These are phyloP conservation scores for Talpa occidentalis DNA, from an alignment of 2,113 vertebrate species.

Conservation along the genomic window DNA sequence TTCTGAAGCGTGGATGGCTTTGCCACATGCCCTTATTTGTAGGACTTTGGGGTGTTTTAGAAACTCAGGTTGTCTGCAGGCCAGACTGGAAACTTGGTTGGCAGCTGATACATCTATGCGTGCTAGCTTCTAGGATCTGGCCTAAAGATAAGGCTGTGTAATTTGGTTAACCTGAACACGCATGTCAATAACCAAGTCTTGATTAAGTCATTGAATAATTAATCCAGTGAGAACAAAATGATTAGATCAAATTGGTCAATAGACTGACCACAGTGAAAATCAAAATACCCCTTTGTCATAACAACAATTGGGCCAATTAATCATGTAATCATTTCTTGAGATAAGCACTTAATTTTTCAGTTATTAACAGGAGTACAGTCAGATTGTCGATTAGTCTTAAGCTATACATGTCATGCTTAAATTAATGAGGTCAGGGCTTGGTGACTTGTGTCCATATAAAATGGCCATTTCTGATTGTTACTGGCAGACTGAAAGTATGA, in stretches of 20 bases:
- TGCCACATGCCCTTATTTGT: background rate
- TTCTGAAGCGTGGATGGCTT: background rate
- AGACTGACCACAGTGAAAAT: conserved; percentile 35
- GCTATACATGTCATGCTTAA: background rate
- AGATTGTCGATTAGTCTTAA: conserved; percentile 14
- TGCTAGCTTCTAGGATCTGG: background rate
- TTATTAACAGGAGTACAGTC: conserved; percentile 32
- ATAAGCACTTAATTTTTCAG: conserved; percentile 60
- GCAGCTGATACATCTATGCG: background rate
- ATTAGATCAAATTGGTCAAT: conserved; percentile 18
- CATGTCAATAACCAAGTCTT: conserved; percentile 42
- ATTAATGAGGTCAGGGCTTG: background rate
- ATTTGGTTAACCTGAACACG: conserved; percentile 12
- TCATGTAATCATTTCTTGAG: conserved; percentile 55
- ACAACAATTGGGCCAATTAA: conserved; percentile 29
- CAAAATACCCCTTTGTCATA: conserved; percentile 44
- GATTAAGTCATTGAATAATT: conserved; percentile 58
- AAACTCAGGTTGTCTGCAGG: background rate
- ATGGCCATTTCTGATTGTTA: background rate
- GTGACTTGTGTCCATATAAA: background rate
- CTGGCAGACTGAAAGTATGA: background rate
- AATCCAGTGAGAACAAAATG: conserved; percentile 30
- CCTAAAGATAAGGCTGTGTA: background rate
- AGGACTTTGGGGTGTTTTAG: background rate
- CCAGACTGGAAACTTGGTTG: background rate